phyloP scores from a whole-genome alignment of 2,797 vertebrate species.

The Enteromius thamalakanensis region DNA sequence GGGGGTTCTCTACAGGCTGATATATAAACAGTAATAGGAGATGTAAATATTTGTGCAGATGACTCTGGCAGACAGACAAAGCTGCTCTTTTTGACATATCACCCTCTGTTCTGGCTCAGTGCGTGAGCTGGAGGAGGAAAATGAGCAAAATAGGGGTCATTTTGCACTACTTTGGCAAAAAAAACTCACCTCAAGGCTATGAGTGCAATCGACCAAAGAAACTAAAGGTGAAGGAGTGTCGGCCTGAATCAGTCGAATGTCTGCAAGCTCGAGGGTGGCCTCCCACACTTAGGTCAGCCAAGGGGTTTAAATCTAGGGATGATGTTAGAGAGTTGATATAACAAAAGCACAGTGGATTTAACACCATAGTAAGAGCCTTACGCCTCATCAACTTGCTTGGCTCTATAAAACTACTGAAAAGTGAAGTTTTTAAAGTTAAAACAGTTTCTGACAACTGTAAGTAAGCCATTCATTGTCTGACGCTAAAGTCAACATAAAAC shows the following conservation, averaged over 20 bases:
- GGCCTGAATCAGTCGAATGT: constrained; percentile 55
- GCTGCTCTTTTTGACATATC: constrained; percentile 79
- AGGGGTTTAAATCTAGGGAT: constrained; percentile 38
- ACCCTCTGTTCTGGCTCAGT: constrained; percentile 77
- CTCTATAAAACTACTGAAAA: neutral
- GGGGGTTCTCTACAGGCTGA: constrained; percentile 79
- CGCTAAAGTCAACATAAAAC: neutral
- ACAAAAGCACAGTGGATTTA: constrained; percentile 32
- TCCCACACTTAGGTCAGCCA: constrained; percentile 38
- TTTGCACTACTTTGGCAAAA: constrained; percentile 69
- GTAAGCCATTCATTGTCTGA: neutral
- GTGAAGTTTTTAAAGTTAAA: neutral
- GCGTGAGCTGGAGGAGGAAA: constrained; percentile 76
- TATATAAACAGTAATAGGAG: constrained; percentile 96
- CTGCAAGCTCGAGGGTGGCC: constrained; percentile 55
- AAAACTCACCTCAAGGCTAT: constrained; percentile 70
- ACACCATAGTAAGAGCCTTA: neutral
- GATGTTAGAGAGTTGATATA: constrained; percentile 40
- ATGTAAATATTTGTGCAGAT: constrained; percentile 96
- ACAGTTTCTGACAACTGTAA: neutral
- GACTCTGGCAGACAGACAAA: constrained; percentile 87
- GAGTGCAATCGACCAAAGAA: constrained; percentile 75
- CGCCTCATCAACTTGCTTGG: constrained; percentile 2
- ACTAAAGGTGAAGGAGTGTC: constrained; percentile 69
- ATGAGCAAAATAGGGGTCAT: constrained; percentile 77